Base-by-base conservation (phyloP, 2,113 vertebrate genomes). In the Ariopsis seemanni region DNA sequence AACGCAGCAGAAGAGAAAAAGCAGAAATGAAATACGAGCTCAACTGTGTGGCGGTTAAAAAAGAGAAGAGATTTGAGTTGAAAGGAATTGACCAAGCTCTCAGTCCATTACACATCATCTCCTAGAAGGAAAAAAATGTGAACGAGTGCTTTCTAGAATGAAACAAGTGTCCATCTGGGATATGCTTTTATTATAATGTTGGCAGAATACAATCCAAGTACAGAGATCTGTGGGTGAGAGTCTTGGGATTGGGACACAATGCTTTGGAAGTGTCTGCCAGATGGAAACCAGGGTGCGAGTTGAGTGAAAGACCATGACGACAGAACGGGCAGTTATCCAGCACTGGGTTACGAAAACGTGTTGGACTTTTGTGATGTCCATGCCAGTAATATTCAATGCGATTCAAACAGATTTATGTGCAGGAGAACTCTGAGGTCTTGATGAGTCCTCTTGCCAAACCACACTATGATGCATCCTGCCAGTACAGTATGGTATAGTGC, bases 41-140 rank as follows among this genome's bases (percentile, higher is more conserved):
- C 30, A 18, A 71, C 30, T 34, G 67, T 15, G 1, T 71, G 42
- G 4, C 7, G 17, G 18, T 48, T 84, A 80, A 90, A 86, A 87
- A 80, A 90, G 87, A 87, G 83, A 85, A 90, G 83, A 90, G 92
- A 88, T 83, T 86, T 42, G 42, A 42, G 42, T 42, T 42, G 90
- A 85, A 86, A 86, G 78, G 85, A 72, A 86, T 7, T 83, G 74
- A 52, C 48, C 15, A 25, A 34, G 27, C 55, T 58, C 27, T 60
- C 5, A 4, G 27, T 60, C 55, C 55, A 58, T 27, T 34, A 60
- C 55, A 81, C 1, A 9, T 11, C 55, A 81, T 62, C 30, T 48
- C 18, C 79, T 7, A 34, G 15, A 34, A 69, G 18, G 42, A 69
- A 65, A 63, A 63, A 1, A 27, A 69, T 30, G 65, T 18, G 1